phyloP scores from a whole-genome alignment of 2,888 invertebrate species.

The Drosophila bunnanda region DNA sequence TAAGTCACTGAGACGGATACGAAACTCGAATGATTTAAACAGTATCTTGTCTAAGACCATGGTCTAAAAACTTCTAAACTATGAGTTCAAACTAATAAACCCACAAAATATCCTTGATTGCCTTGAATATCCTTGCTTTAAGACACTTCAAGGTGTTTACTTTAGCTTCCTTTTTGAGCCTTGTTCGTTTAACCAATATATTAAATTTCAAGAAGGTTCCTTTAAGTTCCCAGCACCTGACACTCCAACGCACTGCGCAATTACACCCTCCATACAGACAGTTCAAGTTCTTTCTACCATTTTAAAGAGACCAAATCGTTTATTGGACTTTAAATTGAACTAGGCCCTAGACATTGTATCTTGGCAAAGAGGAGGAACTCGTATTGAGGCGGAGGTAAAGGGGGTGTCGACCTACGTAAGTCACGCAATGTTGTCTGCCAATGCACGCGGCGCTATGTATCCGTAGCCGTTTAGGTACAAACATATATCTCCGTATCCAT shows the following conservation, averaged over 20 bases:
- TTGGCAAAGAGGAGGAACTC: slow-evolving; percentile 32
- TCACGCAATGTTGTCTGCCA: slow-evolving; percentile 67
- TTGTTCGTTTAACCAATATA: neutral
- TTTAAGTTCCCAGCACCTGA: neutral
- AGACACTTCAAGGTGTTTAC: neutral
- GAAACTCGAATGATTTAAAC: neutral
- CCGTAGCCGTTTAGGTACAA: neutral
- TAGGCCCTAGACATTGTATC: slow-evolving; percentile 67
- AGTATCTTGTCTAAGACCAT: too few species aligned
- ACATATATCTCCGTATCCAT: neutral
- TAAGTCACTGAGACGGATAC: neutral
- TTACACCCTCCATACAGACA: neutral
- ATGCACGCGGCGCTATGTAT: slow-evolving; percentile 14
- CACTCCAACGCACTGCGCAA: slow-evolving; percentile 10
- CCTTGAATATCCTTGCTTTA: neutral
- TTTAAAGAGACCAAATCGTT: slow-evolving; percentile 39
- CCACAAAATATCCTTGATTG: neutral
- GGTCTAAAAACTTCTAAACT: neutral
- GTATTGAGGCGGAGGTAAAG: neutral
- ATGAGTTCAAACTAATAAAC: neutral
- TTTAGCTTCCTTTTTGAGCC: neutral
- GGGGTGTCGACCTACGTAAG: slow-evolving; percentile 72
- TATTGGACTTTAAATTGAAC: slow-evolving; percentile 66
- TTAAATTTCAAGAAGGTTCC: neutral
- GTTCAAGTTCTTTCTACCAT: slow-evolving; percentile 1